Evolutionary conservation across 2,888 invertebrate species (phyloP), one percentile per base, ranked within the genome.

Genomic region (Dolomedes plantarius): DNA sequence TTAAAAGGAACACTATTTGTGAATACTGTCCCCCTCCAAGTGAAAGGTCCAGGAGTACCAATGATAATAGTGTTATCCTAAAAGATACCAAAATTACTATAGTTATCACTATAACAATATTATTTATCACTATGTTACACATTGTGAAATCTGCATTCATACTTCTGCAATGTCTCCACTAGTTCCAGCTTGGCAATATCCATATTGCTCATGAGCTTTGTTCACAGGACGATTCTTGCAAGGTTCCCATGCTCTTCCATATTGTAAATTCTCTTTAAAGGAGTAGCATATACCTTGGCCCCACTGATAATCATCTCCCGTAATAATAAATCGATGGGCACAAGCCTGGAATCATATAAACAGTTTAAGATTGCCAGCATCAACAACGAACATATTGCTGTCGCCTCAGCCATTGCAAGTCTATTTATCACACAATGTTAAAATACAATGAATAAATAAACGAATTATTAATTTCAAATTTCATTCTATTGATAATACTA

Each of bases 131-230:
- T n/a, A 36, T 36, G 9, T 5, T 7, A 36, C 7, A 36, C 36
- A 36, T 36, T 36, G 7, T n/a, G 36, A 36, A 7, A 36, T 7
- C 36, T 36, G 9, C 0, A 27, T 62, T 2, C 71, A 87, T 88
- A 91, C 97, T 86, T 94, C 94, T 32, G 97, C 92, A 23, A 98
- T 92, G 0, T 95, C 94, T 75, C 95, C 95, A 90, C 97, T 97
- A 0, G 97, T 97, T 6, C 98, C 98, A 27, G 95, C 96, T 93
- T 98, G 98, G 91, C 98, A 98, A 91, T 95, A 96, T 0, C 97
- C 97, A 90, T 95, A 98, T 90, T 97, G 95, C 92, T 96, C 96
- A 90, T 97, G 97, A 83, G 95, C 95, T 90, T 96, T 96, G 89
- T 93, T 92, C 79, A 94, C 94, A 19, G 94, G 93, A 91, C 94